phyloP scores from a whole-genome alignment of 2,797 vertebrate species.

The Leptatherina wallacei region DNA sequence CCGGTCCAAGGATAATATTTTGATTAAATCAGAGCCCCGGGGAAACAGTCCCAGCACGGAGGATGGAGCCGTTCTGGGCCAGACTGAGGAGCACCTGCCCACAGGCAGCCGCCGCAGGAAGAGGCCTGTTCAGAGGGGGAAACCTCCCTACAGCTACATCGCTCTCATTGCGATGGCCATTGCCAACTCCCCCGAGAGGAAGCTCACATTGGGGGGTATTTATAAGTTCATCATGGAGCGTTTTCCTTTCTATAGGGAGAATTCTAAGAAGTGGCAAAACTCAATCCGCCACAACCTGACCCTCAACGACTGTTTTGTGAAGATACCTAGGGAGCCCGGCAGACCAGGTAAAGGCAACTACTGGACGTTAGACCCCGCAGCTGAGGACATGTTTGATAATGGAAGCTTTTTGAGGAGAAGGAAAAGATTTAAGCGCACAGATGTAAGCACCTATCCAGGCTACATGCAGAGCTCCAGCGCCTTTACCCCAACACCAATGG shows the following conservation, averaged over 20 bases:
- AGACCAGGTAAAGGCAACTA: conserved; percentile 94
- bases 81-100: conserved; percentile 79
- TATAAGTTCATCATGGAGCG: conserved; percentile 98
- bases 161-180: conserved; percentile 98
- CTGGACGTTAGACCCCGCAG: conserved; percentile 93
- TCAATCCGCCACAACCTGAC: conserved; percentile 92
- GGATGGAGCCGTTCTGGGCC: conserved; percentile 68
- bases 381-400: conserved; percentile 96
- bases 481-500: conserved; percentile 86
- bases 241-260: conserved; percentile 96
- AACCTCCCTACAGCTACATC: conserved; percentile 97
- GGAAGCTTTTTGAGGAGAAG: conserved; percentile 88
- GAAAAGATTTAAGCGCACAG: conserved; percentile 91
- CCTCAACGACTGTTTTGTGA: conserved; percentile 92
- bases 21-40: conserved; percentile 85
- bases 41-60: conserved; percentile 78
- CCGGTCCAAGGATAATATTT: conserved; percentile 79
- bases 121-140: conserved; percentile 93
- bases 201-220: conserved; percentile 94
- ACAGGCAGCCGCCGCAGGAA: conserved; percentile 89
- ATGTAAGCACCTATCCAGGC: conserved; percentile 90
- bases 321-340: conserved; percentile 93
- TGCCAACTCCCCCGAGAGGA: conserved; percentile 94
- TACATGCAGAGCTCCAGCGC: conserved; percentile 89
- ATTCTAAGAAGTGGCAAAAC: conserved; percentile 96